A percentile compares a stretch with the other conserved stretches of the same genome.
These are phyloP conservation scores for Rhamnusium bicolor DNA, from an alignment of 2,888 invertebrate species.

Conservation along the genomic window DNA sequence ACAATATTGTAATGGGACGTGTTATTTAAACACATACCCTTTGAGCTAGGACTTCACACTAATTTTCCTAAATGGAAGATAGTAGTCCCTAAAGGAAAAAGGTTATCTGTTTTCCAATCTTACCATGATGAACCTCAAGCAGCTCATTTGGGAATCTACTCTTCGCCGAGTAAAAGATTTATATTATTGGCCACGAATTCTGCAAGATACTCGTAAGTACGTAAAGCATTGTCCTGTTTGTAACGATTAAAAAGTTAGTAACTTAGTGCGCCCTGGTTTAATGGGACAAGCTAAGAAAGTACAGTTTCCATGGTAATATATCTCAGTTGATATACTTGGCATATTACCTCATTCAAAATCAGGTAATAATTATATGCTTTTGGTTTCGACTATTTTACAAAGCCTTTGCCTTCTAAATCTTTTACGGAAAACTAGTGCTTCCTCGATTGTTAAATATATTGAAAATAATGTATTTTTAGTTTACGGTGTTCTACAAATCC, in stretches of 20 bases:
- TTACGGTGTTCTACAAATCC: slow-evolving; percentile 4
- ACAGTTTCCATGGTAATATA: slow-evolving; percentile 26
- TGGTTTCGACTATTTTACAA: slow-evolving; percentile 16
- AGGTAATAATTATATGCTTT: neutral
- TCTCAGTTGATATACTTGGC: slow-evolving; percentile 21
- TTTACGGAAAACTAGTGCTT: slow-evolving; percentile 14
- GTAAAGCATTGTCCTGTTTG: slow-evolving; percentile 15
- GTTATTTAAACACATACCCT: neutral
- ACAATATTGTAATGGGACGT: slow-evolving; percentile 13
- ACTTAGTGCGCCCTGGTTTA: neutral
- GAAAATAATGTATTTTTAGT: slow-evolving; percentile 13
- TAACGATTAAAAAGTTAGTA: slow-evolving; percentile 2
- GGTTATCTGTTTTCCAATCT: slow-evolving; percentile 31
- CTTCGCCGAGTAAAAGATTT: slow-evolving; percentile 30
- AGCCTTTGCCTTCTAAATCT: slow-evolving; percentile 10
- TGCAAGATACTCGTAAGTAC: slow-evolving; percentile 16
- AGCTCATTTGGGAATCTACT: slow-evolving; percentile 48
- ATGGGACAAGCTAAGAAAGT: slow-evolving; percentile 34
- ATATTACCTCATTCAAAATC: slow-evolving; percentile 1
- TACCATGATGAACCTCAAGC: slow-evolving; percentile 42
- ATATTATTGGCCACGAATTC: slow-evolving; percentile 45
- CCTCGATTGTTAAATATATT: slow-evolving; percentile 11
- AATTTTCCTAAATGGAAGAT: slow-evolving; percentile 49
- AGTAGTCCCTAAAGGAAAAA: slow-evolving; percentile 45
- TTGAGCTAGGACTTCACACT: neutral